Evolutionary conservation across 2,888 invertebrate genomes (phyloP).

Genomic region (Idaea dimidiata): DNA sequence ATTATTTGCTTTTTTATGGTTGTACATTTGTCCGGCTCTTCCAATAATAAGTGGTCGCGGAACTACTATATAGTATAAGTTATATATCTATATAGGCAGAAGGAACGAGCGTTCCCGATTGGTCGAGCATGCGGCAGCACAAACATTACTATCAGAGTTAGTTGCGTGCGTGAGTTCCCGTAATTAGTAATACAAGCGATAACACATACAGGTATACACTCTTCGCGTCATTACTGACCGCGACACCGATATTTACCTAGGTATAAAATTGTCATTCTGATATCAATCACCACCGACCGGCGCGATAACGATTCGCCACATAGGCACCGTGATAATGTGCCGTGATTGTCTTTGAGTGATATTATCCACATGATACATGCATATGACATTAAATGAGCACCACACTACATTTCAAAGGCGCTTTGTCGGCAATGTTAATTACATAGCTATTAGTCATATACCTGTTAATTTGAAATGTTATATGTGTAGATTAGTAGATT

Average conservation of each 20-base stretch:
- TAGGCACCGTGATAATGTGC: conserved; percentile 22
- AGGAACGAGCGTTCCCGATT: conserved; percentile 37
- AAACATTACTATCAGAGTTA: conserved; percentile 48
- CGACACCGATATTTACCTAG: conserved; percentile 55
- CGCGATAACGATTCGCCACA: conserved; percentile 32
- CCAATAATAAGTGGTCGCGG: too few species aligned
- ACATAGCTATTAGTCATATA: conserved; percentile 36
- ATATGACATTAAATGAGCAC: conserved; percentile 36
- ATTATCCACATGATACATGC: conserved; percentile 30
- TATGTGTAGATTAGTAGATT: conserved; percentile 21
- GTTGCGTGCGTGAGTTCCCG: conserved; percentile 61
- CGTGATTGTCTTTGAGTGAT: conserved; percentile 47
- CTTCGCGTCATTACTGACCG: conserved; percentile 57
- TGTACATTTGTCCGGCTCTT: too few species aligned
- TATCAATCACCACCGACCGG: conserved; percentile 47
- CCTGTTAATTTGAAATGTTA: conserved; percentile 32
- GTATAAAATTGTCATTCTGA: conserved; percentile 57
- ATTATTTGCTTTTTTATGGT: too few species aligned
- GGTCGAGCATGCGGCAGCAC: conserved; percentile 43
- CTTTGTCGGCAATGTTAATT: conserved; percentile 38
- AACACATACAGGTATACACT: conserved; percentile 45
- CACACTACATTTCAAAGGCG: conserved; percentile 29
- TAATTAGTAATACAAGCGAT: conserved; percentile 68
- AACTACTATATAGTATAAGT: too few species aligned
- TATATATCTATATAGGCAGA: conserved; percentile 47